Conservation (phyloP, 1,140 invertebrate genomes). For the Lutraria rhynchaena region DNA sequence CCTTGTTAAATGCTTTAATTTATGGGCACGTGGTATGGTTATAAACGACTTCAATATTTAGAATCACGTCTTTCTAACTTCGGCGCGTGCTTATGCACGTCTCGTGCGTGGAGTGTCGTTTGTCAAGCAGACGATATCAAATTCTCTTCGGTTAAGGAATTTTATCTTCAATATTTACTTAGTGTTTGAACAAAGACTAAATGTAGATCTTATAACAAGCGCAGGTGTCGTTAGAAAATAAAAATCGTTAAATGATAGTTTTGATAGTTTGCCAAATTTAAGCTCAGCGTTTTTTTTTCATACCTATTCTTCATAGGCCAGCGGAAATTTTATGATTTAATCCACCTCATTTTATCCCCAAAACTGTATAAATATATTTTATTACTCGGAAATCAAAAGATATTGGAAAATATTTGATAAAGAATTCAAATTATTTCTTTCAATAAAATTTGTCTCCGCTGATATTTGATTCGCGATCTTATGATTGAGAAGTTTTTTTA, state of each 20-base stretch:
- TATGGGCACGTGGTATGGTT: too few relatives aligned
- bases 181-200: constrained; percentile 22
- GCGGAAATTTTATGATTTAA: neutral
- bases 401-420: too few relatives aligned
- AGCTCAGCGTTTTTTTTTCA: constrained; percentile 18
- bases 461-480: too few relatives aligned
- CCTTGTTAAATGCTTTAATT: too few relatives aligned
- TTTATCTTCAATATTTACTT: constrained; percentile 29
- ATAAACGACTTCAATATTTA: too few relatives aligned
- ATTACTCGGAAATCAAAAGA: too few relatives aligned
- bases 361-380: too few relatives aligned
- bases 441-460: neutral
- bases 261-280: constrained; percentile 18
- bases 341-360: neutral
- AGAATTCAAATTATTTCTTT: neutral
- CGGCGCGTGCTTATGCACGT: constrained; percentile 18
- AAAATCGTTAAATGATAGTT: neutral
- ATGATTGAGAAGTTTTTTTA: too few relatives aligned
- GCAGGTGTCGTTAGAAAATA: constrained; percentile 21
- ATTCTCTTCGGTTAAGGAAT: neutral
- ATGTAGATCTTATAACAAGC: constrained; percentile 3
- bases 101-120: constrained; percentile 20
- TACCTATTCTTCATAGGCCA: neutral
- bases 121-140: neutral
- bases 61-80: too few relatives aligned